These are phyloP conservation scores for Sebastes diaconus DNA, from an alignment of 2,797 vertebrate genomes.

Conservation along the genomic window DNA sequence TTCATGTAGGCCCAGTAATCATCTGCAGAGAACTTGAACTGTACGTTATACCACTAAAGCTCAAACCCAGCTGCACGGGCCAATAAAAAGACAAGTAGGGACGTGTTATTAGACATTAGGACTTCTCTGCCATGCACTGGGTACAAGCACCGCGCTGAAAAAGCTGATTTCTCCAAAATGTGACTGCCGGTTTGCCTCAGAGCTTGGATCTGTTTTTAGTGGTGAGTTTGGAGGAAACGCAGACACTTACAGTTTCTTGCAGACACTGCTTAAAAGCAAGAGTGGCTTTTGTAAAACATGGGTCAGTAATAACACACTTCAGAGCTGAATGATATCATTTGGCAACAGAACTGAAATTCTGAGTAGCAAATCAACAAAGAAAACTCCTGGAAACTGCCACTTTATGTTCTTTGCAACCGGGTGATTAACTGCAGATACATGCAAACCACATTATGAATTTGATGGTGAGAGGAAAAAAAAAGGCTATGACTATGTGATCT, in stretches of 20 bases:
- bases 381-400: constrained; percentile 26
- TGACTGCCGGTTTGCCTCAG: constrained; percentile 39
- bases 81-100: constrained; percentile 72
- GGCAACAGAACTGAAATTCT: constrained; percentile 32
- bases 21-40: constrained; percentile 67
- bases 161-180: constrained; percentile 54
- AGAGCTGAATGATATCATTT: constrained; percentile 41
- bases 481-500: constrained; percentile 20
- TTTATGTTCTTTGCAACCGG: constrained; percentile 10
- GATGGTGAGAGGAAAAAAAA: constrained; percentile 1
- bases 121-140: constrained; percentile 51
- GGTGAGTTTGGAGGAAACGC: constrained; percentile 59
- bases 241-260: constrained; percentile 45
- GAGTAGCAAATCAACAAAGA: constrained; percentile 34
- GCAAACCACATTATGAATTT: constrained; percentile 9
- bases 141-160: constrained; percentile 37
- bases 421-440: constrained; percentile 42
- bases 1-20: constrained; percentile 73
- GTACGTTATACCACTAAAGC: constrained; percentile 57
- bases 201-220: constrained; percentile 52
- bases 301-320: constrained; percentile 51
- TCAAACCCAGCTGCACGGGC: constrained; percentile 72
- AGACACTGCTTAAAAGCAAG: constrained; percentile 43
- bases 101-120: constrained; percentile 70
- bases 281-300: constrained; percentile 62